Evolutionary conservation across 2,888 invertebrate genomes (phyloP), one percentile per base, ranked within the genome.

Genomic region (Marronus borbonicus): DNA sequence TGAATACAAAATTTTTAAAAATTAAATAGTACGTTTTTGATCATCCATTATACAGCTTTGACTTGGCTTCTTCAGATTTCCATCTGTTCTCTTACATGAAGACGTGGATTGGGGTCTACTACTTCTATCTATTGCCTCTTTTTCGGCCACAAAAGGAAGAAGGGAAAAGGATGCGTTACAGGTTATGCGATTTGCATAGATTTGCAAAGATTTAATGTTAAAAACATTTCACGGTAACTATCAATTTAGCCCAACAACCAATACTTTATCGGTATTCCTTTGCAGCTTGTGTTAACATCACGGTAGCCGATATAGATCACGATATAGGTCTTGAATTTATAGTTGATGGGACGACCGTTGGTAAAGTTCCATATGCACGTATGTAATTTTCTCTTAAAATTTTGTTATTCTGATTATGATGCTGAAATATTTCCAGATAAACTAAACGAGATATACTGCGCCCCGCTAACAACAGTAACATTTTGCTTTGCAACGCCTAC

Each of bases 401-500:
- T 60, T 28, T 3, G 24, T 20, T 60, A 28, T 4, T 1, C 8
- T 60, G 8, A 20, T 20, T 8, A 24, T 65, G 44, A 17, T 14
- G n/a, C 36, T 14, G 28, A 20, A 44, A 20, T 44, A 1, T 66
- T 44, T 20, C 10, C 24, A 66, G 66, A 7, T 44, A 1, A 7
- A 17, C 3, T 66, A 44, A 66, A 12, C 14, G 3, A 17, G 12
- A 31, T 5, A 10, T 49, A 49, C 7, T 66, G 66, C 20, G 66
- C 66, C 12, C 66, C 66, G 3, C n/a, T 20, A 66, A 39, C 66
- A 20, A 66, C 49, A 3, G 12, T 66, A 66, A 66, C 66, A 2
- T 66, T n/a, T 31, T 66, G 39, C n/a, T 44, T 66, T 49, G 8
- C 5, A 7, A 12, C 24, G 17, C 20, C 20, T 8, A 66, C n/a